Evolutionary conservation across 2,888 invertebrate species (phyloP).

Genomic region (Chymomyza caudatula): DNA sequence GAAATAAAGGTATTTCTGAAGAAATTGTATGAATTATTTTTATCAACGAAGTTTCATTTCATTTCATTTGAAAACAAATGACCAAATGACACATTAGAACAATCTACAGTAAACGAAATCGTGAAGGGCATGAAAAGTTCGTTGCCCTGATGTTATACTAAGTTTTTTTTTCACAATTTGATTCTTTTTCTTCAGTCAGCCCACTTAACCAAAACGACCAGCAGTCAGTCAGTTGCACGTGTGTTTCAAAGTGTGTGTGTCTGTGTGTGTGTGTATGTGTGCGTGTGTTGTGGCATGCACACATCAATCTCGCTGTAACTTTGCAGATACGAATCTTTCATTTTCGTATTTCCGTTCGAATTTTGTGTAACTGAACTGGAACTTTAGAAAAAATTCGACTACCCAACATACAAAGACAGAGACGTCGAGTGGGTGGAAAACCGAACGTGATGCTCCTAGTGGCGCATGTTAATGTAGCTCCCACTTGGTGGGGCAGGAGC

Average conservation of each 20-base stretch:
- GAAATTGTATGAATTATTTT: too few species aligned
- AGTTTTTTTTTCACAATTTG: slow-evolving; percentile 12
- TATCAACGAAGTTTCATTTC: too few species aligned
- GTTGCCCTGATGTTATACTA: not conserved
- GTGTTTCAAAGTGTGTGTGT: not conserved
- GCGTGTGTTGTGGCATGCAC: slow-evolving; percentile 29
- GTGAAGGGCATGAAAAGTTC: not conserved
- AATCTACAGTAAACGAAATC: too few species aligned
- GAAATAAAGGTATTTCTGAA: too few species aligned
- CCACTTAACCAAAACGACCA: not conserved
- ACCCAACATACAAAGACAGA: slow-evolving; percentile 32
- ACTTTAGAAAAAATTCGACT: slow-evolving; percentile 35
- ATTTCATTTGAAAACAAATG: too few species aligned
- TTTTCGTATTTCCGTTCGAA: slow-evolving; percentile 68
- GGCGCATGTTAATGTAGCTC: slow-evolving; percentile 39
- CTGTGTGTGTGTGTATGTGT: not conserved
- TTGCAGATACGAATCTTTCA: slow-evolving; percentile 67
- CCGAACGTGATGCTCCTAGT: slow-evolving; percentile 20
- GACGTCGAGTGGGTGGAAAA: slow-evolving; percentile 1
- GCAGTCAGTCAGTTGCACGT: slow-evolving; percentile 14
- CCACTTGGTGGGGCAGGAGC: not conserved
- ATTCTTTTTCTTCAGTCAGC: slow-evolving; percentile 1
- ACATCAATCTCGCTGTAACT: slow-evolving; percentile 65
- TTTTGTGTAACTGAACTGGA: slow-evolving; percentile 60
- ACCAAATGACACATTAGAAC: too few species aligned